phyloP scores from a whole-genome alignment of 2,797 vertebrate species.

The Cetoscarus ocellatus region DNA sequence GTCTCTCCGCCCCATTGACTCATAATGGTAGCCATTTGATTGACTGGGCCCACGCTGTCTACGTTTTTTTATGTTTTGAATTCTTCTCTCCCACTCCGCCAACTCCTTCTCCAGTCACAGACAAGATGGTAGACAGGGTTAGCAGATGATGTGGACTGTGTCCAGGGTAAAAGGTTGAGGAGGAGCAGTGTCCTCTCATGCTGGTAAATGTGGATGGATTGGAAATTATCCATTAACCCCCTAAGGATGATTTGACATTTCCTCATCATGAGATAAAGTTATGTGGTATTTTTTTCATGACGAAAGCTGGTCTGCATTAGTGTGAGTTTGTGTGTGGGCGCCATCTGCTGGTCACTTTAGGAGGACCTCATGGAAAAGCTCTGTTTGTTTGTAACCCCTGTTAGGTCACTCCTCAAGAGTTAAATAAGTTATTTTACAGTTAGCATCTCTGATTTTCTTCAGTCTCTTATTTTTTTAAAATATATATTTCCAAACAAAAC shows the following conservation, averaged over 20 bases:
- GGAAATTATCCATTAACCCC: constrained; percentile 1
- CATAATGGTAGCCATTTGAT: constrained; percentile 37
- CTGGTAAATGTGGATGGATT: not conserved
- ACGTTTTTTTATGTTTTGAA: constrained; percentile 23
- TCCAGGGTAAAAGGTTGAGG: constrained; percentile 16
- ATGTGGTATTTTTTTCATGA: not conserved
- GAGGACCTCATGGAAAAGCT: constrained; percentile 56
- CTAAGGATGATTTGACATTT: constrained; percentile 20
- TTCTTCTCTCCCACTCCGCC: constrained; percentile 22
- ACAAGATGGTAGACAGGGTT: not conserved
- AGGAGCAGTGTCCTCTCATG: not conserved
- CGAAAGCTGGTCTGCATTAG: not conserved
- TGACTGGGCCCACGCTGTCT: constrained; percentile 37
- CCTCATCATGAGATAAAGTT: not conserved
- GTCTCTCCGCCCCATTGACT: constrained; percentile 46
- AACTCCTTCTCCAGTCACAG: constrained; percentile 16
- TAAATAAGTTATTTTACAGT: too few relatives aligned
- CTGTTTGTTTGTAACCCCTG: constrained; percentile 60
- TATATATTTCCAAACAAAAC: too few relatives aligned
- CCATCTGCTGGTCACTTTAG: constrained; percentile 77
- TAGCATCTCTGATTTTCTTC: too few relatives aligned
- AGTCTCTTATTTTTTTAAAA: too few relatives aligned
- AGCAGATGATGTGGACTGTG: constrained; percentile 20
- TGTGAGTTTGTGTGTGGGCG: constrained; percentile 29
- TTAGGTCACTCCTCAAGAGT: not conserved